Base-by-base conservation (phyloP, 1,140 invertebrate genomes). In the Drosophila repleta region DNA sequence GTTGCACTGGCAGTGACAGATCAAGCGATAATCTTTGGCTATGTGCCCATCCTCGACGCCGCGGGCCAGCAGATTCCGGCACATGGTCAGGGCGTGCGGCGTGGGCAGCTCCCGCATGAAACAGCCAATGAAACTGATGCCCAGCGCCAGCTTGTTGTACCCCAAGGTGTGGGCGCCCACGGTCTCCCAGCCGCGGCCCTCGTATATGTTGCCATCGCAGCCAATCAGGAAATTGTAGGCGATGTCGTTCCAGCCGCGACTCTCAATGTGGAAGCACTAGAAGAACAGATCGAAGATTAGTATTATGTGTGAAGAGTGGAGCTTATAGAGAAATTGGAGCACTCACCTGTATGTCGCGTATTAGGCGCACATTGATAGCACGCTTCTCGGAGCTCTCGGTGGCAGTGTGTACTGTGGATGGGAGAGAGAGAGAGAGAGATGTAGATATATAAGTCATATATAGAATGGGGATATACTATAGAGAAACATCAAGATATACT, bases 191-290 rank as follows among this genome's bases (percentile, higher is more conserved):
- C 94, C 95, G 21, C 95, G 92, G 1, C 94, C 95, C 76, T 94
- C 93, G 74, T 95, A 95, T 2, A 93, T 92, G 18, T 93, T 93
- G 0, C 94, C 94, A 80, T 95, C 95, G 37, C 94, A 94, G 13
- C 94, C 95, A 37, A 96, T 93, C 10, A 95, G 73, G 73, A 95
- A 95, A 64, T 93, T 94, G 70, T 94, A 95, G 0, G 93, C 94
- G 43, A 95, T 94, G 69, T 95, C 94, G 48, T 80, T 84, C 93
- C 93, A 94, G 17, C 88, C 82, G 0, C 90, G 85, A 20, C 78
- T 81, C 45, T 94, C 93, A 41, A 95, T 92, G 65, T 95, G 94
- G 11, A 93, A 92, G 52, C 93, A 91, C 83, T 95, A n/a, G n/a
- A n/a, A n/a, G 93, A n/a, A 11, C 7, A 1, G 10, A 37, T 26